Percentiles rank a stretch among this genome's conserved stretches.
phyloP scores from a whole-genome alignment of 92 coral and sea anemone genomes.

The Epizoanthus rinbou region DNA sequence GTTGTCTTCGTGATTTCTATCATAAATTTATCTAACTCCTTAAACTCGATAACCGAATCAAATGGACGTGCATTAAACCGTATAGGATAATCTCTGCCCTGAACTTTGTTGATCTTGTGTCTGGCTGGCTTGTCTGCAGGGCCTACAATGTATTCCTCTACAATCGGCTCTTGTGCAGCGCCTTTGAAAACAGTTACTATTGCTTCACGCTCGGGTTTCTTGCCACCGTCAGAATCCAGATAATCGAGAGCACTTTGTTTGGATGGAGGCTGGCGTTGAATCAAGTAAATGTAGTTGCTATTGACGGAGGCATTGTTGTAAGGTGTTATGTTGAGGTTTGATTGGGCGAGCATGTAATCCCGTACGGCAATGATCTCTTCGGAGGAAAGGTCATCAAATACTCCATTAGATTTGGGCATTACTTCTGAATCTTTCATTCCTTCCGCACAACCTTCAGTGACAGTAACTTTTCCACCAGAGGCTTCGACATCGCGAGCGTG shows the following conservation, averaged over 20 bases:
- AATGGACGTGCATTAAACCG: slow-evolving; percentile 67
- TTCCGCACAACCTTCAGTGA: background rate
- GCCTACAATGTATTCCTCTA: slow-evolving; percentile 59
- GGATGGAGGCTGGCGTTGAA: slow-evolving; percentile 51
- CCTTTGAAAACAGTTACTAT: slow-evolving; percentile 58
- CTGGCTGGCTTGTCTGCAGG: slow-evolving; percentile 49
- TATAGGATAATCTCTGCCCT: slow-evolving; percentile 36
- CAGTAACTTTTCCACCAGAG: background rate
- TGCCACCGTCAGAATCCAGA: slow-evolving; percentile 39
- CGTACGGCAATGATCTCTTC: slow-evolving; percentile 58
- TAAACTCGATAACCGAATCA: slow-evolving; percentile 17
- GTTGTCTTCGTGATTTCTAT: slow-evolving; percentile 49
- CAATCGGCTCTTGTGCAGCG: slow-evolving; percentile 53
- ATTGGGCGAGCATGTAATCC: slow-evolving; percentile 58
- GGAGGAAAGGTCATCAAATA: slow-evolving; percentile 63
- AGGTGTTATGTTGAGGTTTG: slow-evolving; percentile 47
- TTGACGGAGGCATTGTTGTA: slow-evolving; percentile 44
- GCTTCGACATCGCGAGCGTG: slow-evolving; percentile 10
- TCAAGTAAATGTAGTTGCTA: slow-evolving; percentile 55
- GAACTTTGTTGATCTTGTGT: slow-evolving; percentile 39
- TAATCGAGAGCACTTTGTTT: slow-evolving; percentile 49
- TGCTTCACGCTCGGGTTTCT: slow-evolving; percentile 57
- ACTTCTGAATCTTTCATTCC: background rate
- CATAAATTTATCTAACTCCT: background rate
- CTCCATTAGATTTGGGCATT: slow-evolving; percentile 48